Evolutionary conservation across 2,797 vertebrate species (phyloP), one percentile per base, ranked within the genome.

Genomic region (Loriculus beryllinus): DNA sequence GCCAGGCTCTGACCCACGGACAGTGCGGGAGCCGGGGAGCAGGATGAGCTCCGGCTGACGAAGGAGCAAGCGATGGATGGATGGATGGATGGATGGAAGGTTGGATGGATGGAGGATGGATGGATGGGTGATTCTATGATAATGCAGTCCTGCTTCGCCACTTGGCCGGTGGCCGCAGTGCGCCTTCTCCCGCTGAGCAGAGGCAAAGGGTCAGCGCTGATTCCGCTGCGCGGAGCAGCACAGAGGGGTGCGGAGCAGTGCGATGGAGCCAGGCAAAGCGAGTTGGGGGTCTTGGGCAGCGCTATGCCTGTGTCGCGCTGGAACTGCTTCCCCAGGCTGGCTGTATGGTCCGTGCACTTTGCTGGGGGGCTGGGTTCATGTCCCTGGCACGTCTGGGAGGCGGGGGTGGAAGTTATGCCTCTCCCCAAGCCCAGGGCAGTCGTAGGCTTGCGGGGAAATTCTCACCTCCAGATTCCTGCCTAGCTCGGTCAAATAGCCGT

Each of bases 61-160:
- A 26, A 69, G 39, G 52, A 72, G n/a, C 21, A n/a, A 42, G 26
- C 4, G 9, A 16, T 33, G 59, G 21, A 6, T 9, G 45, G 10
- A 2, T 17, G 69, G 31, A 5, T 3, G 33, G 23, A 17, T 3
- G 57, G 33, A 10, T 2, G 42, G n/a, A 15, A 1, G 47, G 26
- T 3, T 14, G 45, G 43, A 17, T 7, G 42, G 35, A 9, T 3
- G 72, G 33, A 54, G 67, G 43, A 43, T 25, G 42, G 42, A n/a
- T 3, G 67, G n/a, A 43, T 43, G 42, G 42, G 18, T 43, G 42
- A 39, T 63, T 5, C n/a, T 56, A 40, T 9, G 51, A n/a, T 59
- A 18, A 63, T 9, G 12, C 40, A 56, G 12, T 39, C 33, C 2
- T 2, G 10, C 17, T 37, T 59, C 4, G 2, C 40, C 5, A n/a